These are phyloP conservation scores for Metaphire vulgaris DNA, from an alignment of 1,140 invertebrate species.

Conservation along the genomic window DNA sequence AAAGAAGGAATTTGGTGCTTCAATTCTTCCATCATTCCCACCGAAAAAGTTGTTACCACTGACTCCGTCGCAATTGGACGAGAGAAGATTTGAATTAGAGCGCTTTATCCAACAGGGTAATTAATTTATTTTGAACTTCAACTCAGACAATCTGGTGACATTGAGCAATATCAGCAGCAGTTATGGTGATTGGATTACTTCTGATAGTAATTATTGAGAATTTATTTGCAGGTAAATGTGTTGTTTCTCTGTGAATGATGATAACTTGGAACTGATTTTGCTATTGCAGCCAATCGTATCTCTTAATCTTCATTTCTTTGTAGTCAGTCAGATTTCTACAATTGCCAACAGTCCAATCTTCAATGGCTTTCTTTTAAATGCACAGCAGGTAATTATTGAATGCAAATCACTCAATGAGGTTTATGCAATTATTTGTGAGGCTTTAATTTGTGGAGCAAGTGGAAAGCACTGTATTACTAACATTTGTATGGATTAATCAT, in stretches of 20 bases:
- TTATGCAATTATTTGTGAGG: conserved; percentile 20
- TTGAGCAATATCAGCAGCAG: too few relatives aligned
- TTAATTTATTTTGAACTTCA: conserved; percentile 35
- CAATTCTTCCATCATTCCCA: conserved; percentile 71
- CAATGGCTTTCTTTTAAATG: conserved; percentile 10
- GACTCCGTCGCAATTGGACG: conserved; percentile 74
- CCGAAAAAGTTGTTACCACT: conserved; percentile 85
- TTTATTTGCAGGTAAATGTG: too few relatives aligned
- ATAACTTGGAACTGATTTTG: too few relatives aligned
- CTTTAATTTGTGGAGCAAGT: too few relatives aligned
- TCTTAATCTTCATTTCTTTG: not conserved
- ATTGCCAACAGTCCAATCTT: conserved; percentile 1
- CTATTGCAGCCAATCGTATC: too few relatives aligned
- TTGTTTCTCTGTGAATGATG: too few relatives aligned
- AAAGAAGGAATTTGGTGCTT: conserved; percentile 52
- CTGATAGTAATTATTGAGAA: too few relatives aligned
- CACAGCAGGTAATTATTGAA: conserved; percentile 17
- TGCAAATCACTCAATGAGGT: not conserved
- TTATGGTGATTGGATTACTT: too few relatives aligned
- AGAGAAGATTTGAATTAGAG: conserved; percentile 75
- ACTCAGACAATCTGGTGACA: too few relatives aligned
- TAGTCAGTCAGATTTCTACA: conserved; percentile 18
- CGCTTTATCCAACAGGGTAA: conserved; percentile 84
- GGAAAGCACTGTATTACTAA: too few relatives aligned
- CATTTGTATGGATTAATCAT: too few relatives aligned